Conservation (phyloP, 2,113 vertebrate species). For the Odocoileus hemionus region DNA sequence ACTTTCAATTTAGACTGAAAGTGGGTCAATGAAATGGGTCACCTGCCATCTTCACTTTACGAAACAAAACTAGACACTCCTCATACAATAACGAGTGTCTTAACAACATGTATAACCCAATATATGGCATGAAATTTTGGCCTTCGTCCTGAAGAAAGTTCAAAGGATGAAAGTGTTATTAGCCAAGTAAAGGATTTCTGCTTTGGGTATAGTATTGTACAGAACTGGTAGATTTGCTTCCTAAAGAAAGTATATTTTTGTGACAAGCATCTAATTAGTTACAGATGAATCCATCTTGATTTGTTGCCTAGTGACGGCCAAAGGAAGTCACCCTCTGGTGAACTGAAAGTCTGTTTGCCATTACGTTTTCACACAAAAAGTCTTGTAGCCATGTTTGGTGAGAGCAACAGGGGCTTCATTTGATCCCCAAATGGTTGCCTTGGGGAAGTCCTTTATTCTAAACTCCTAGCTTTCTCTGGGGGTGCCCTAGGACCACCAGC, state of each 20-base stretch:
- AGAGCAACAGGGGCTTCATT: neutral
- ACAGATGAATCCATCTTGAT: conserved; percentile 45
- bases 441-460: neutral
- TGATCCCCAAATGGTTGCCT: conserved; percentile 6
- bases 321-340: conserved; percentile 53
- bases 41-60: neutral
- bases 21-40: conserved; percentile 9
- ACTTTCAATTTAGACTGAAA: conserved; percentile 23
- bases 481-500: neutral
- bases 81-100: neutral
- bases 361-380: conserved; percentile 30
- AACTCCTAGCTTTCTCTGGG: neutral
- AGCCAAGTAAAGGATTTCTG: neutral
- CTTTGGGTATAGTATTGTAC: neutral
- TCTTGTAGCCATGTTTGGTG: neutral
- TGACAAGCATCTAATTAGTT: conserved; percentile 48
- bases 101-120: neutral
- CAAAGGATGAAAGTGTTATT: neutral
- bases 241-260: conserved; percentile 25
- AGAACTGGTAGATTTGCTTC: neutral
- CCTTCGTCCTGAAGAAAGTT: conserved; percentile 10
- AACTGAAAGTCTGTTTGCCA: conserved; percentile 48
- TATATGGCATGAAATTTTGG: neutral
- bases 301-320: conserved; percentile 46
- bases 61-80: conserved; percentile 6